phyloP scores from a whole-genome alignment of 2,113 vertebrate species.

The Spizaetus ornatus region DNA sequence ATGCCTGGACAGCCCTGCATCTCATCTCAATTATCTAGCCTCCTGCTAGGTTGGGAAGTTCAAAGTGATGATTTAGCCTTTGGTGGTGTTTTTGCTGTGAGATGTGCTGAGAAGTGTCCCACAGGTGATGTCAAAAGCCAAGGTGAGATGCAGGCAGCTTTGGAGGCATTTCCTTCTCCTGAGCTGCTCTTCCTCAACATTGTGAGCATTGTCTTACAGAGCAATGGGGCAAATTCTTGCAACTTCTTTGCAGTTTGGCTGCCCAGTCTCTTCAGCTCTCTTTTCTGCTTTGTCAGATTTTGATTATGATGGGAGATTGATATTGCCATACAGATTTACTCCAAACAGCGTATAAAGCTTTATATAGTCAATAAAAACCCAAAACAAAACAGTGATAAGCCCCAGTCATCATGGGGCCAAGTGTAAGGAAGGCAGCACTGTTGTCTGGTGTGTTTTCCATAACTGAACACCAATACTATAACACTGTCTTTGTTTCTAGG shows the following conservation, averaged over 20 bases:
- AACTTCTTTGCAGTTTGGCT: background rate
- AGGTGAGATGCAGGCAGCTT: background rate
- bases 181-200: background rate
- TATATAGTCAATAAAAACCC: background rate
- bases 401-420: accelerated
- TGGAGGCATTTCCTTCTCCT: background rate
- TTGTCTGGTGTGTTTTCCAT: background rate
- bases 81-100: background rate
- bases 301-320: background rate
- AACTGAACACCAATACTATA: background rate
- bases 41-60: background rate
- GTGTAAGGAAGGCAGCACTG: background rate
- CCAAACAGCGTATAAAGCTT: background rate
- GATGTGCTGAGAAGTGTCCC: background rate
- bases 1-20: background rate
- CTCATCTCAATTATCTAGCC: background rate
- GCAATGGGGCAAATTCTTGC: background rate
- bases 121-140: background rate
- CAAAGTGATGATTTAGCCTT: background rate
- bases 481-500: constrained; percentile 67
- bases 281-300: background rate
- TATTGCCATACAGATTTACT: background rate
- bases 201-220: accelerated
- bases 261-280: background rate
- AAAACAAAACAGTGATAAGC: background rate